Base-by-base conservation (phyloP, 1,140 invertebrate species). In the Idris sp. region DNA sequence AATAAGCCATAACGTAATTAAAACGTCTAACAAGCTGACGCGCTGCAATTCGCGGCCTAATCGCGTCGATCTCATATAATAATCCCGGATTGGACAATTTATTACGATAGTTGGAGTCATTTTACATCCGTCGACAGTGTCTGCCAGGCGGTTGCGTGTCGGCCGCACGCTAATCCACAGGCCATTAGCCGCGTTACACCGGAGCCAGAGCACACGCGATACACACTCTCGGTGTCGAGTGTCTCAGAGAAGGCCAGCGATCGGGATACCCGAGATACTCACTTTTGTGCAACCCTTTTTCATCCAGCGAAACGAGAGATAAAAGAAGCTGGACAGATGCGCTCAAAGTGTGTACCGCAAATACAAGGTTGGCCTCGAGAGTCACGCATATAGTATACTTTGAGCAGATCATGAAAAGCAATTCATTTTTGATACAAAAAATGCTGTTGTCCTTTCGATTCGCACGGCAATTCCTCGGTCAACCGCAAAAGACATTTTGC, bases 181-280 rank as follows among this genome's bases (percentile, higher is more conserved):
- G 71, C 83, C 84, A 86, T 86, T 86, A 86, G 80, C 78, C 62
- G 74, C 78, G 76, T 79, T 78, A 76, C 74, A 72, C 69, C 46
- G 72, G 59, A 54, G 43, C 56, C 58, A n/a, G n/a, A 78, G 78
- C 77, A 79, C 82, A 84, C 82, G 83, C 83, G 83, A 86, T 83
- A 83, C 79, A 79, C 76, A 77, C 80, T 83, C 77, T 72, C 49
- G 81, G 79, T 85, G 82, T 85, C 84, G 78, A 79, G 77, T 84
- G 76, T 84, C 84, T 73, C 69, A n/a, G n/a, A 68, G 58, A 75
- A 40, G 71, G 53, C 67, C 53, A 78, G 71, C 76, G 77, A 81
- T 79, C 81, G 80, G 69, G 84, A 83, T 79, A 86, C 76, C 81
- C 79, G 84, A 85, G 83, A 85, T 80, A 84, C 82, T 84, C 56